Evolutionary conservation across 2,888 invertebrate genomes (phyloP).

Genomic region (Melinopterus prodromus): DNA sequence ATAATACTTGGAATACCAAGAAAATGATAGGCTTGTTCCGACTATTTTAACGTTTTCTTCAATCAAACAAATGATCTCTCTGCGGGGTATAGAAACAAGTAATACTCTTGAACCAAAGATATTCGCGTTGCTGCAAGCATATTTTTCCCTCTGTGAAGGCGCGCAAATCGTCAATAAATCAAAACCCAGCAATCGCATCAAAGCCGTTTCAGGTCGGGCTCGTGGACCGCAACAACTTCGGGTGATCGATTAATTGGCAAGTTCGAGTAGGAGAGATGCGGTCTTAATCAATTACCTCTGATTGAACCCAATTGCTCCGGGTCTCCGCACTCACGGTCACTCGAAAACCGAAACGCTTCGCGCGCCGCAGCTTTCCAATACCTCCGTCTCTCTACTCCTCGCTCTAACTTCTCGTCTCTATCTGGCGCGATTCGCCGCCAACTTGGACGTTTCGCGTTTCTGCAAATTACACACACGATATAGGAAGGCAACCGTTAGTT

Average conservation of each 20-base stretch:
- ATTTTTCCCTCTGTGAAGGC: too few species aligned
- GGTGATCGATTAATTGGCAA: constrained; percentile 54
- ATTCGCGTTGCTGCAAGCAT: too few species aligned
- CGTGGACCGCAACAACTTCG: constrained; percentile 25
- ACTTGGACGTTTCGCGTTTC: constrained; percentile 7
- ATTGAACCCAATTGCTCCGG: constrained; percentile 59
- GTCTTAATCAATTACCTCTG: constrained; percentile 60
- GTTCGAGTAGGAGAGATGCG: constrained; percentile 52
- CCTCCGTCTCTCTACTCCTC: background rate
- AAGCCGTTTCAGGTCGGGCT: background rate
- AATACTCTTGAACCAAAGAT: too few species aligned
- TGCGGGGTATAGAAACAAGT: too few species aligned
- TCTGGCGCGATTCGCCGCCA: too few species aligned
- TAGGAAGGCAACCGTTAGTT: constrained; percentile 7
- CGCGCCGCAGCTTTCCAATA: constrained; percentile 22
- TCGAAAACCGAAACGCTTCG: constrained; percentile 23
- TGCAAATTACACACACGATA: constrained; percentile 23
- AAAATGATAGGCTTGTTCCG: too few species aligned
- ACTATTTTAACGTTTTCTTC: too few species aligned
- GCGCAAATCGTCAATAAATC: background rate
- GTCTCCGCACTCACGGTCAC: constrained; percentile 45
- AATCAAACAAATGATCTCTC: too few species aligned
- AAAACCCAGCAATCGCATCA: background rate
- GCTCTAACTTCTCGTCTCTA: background rate
- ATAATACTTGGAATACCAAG: too few species aligned